Percentiles rank a stretch among this genome's conserved stretches.
These are phyloP conservation scores for Hydraecia micacea DNA, from an alignment of 2,888 invertebrate genomes.

Conservation along the genomic window DNA sequence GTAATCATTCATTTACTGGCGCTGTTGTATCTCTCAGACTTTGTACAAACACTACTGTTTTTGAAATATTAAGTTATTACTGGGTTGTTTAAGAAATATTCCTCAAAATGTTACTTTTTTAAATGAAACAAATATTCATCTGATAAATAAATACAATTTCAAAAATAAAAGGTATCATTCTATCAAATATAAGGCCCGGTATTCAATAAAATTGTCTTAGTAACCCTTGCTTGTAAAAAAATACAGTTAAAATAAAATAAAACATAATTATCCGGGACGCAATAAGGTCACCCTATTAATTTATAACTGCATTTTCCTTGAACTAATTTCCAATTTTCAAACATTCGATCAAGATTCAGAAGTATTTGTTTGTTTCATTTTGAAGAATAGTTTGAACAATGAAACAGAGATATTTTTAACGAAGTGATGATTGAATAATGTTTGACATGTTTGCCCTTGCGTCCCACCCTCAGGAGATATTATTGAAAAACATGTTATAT, in stretches of 20 bases:
- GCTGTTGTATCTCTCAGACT: conserved; percentile 29
- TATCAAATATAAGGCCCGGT: no score
- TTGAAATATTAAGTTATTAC: not conserved
- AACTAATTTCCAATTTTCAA: conserved; percentile 16
- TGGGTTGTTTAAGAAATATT: not conserved
- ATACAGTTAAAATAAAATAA: not conserved
- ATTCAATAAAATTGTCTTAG: not conserved
- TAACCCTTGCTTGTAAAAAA: not conserved
- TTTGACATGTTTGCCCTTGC: conserved; percentile 57
- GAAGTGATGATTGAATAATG: conserved; percentile 48
- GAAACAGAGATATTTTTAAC: conserved; percentile 27
- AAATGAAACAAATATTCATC: no score
- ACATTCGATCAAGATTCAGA: not conserved
- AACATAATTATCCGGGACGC: conserved; percentile 8
- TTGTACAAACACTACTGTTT: not conserved
- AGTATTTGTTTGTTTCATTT: conserved; percentile 1
- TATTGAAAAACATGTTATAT: conserved; percentile 61
- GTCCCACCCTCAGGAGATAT: conserved; percentile 54
- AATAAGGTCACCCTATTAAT: conserved; percentile 49
- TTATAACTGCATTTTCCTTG: conserved; percentile 3
- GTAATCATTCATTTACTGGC: conserved; percentile 63
- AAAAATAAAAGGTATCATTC: not conserved
- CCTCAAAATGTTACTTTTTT: not conserved
- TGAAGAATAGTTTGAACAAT: not conserved
- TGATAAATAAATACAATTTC: not conserved